Evolutionary conservation across 2,888 invertebrate genomes (phyloP).

Genomic region (Scaptomyza reducta): DNA sequence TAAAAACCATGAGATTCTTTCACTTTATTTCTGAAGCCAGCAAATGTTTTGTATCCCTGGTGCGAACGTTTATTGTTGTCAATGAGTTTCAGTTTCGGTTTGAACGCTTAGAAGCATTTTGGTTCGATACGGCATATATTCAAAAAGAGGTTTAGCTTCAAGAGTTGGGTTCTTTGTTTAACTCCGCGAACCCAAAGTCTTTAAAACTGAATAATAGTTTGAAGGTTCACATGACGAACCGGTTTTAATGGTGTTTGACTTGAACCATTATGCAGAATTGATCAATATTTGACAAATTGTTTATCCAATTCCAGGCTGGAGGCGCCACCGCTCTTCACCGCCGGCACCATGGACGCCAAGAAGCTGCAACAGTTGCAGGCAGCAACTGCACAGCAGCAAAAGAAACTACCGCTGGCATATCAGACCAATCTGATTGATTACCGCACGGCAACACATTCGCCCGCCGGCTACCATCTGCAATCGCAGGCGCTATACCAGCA

Average conservation of each 20-base stretch:
- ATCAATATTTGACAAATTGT: not conserved
- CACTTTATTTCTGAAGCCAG: not conserved
- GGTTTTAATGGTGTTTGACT: too few relatives aligned
- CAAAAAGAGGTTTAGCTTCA: too few relatives aligned
- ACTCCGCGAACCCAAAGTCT: too few relatives aligned
- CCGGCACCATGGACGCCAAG: constrained; percentile 89
- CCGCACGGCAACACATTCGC: constrained; percentile 86
- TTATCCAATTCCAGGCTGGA: constrained; percentile 86
- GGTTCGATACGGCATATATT: too few relatives aligned
- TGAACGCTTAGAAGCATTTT: too few relatives aligned
- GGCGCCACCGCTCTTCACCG: constrained; percentile 88
- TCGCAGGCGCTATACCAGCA: constrained; percentile 76
- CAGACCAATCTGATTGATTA: constrained; percentile 84
- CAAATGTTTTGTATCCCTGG: constrained; percentile 1
- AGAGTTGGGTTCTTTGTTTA: too few relatives aligned
- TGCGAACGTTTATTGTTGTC: not conserved
- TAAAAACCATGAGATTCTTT: constrained; percentile 7
- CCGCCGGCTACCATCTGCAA: constrained; percentile 70
- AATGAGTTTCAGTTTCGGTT: not conserved
- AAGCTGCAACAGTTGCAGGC: constrained; percentile 85
- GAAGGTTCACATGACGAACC: too few relatives aligned
- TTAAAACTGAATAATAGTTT: too few relatives aligned
- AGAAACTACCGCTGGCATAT: constrained; percentile 85
- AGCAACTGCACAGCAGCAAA: constrained; percentile 75
- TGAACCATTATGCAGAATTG: too few relatives aligned